Evolutionary conservation across 1,140 invertebrate species (phyloP).

Genomic region (Phortica variegata): DNA sequence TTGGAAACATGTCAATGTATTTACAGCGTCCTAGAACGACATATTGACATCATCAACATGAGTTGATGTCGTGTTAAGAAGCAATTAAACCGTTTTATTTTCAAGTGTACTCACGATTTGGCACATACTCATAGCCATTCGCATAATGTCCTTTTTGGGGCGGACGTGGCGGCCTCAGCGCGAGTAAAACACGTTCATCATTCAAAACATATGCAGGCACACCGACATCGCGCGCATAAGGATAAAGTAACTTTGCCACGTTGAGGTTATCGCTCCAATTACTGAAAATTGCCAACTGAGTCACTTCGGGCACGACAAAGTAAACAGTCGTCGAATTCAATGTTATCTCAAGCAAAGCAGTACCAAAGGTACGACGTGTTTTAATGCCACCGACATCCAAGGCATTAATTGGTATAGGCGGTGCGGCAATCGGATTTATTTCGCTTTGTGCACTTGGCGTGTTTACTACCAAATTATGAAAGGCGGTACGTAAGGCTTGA

Average conservation of each 20-base stretch:
- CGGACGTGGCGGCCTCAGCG: constrained; percentile 44
- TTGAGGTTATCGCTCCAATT: constrained; percentile 43
- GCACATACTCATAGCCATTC: constrained; percentile 41
- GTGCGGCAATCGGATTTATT: constrained; percentile 23
- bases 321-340: constrained; percentile 42
- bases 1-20: constrained; percentile 64
- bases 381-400: constrained; percentile 32
- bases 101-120: constrained; percentile 31
- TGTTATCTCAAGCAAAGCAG: constrained; percentile 35
- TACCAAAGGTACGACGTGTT: constrained; percentile 28
- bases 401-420: constrained; percentile 39
- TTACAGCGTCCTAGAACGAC: constrained; percentile 66
- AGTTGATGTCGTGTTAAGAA: not conserved
- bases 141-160: constrained; percentile 34
- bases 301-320: constrained; percentile 48
- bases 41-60: no score
- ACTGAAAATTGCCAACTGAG: constrained; percentile 40
- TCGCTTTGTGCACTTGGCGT: constrained; percentile 33
- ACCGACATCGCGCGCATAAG: constrained; percentile 44
- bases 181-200: constrained; percentile 40
- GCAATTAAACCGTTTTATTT: not conserved
- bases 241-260: constrained; percentile 38
- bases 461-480: constrained; percentile 35
- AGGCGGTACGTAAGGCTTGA: constrained; percentile 35
- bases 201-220: constrained; percentile 43